A percentile compares a stretch with the other conserved stretches of the same genome.
These are phyloP conservation scores for Pygoscelis adeliae DNA, from an alignment of 2,113 vertebrate species.

Conservation along the genomic window DNA sequence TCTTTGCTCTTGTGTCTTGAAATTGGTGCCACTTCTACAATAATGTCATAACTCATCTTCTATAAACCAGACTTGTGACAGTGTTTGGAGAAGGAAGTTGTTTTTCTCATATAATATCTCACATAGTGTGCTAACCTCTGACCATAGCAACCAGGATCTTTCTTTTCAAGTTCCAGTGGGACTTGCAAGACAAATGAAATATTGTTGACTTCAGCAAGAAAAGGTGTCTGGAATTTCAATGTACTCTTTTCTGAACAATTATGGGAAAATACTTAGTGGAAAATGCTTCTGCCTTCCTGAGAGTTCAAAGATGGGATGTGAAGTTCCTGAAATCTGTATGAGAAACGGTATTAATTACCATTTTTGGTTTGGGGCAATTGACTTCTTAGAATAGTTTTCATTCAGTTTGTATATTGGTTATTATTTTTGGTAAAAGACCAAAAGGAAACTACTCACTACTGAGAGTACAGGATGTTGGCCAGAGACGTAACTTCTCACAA, in stretches of 20 bases:
- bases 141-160: constrained; percentile 14
- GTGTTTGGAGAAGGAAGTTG: background rate
- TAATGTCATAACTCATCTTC: background rate
- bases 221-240: constrained; percentile 36
- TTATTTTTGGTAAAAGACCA: background rate
- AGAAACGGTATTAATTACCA: background rate
- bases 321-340: constrained; percentile 47
- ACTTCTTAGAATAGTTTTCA: background rate
- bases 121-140: background rate
- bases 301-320: constrained; percentile 59
- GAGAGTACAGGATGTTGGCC: background rate
- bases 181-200: constrained; percentile 46
- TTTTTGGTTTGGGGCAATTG: background rate
- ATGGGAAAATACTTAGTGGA: constrained; percentile 63
- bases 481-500: background rate
- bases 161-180: background rate
- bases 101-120: constrained; percentile 9
- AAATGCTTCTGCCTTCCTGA: constrained; percentile 50
- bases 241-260: constrained; percentile 60
- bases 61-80: background rate
- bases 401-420: background rate
- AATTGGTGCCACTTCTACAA: background rate
- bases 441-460: constrained; percentile 4
- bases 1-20: background rate
- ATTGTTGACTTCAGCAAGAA: constrained; percentile 31